A percentile compares a stretch with the other conserved stretches of the same genome.
phyloP scores from a whole-genome alignment of 1,140 invertebrate genomes.

The Formica exsecta region DNA sequence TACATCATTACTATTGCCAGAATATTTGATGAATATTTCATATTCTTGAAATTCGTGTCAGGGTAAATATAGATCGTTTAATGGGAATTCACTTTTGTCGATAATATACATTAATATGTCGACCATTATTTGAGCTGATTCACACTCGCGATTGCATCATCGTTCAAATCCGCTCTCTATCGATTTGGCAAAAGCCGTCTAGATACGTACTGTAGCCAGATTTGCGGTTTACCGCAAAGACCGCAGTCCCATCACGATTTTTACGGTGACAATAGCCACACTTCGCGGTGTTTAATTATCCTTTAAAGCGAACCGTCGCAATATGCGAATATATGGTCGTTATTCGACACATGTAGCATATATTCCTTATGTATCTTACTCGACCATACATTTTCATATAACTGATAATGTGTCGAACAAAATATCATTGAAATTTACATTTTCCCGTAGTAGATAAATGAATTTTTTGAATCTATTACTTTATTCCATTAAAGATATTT shows the following conservation, averaged over 20 bases:
- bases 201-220: constrained; percentile 69
- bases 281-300: constrained; percentile 73
- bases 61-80: constrained; percentile 55
- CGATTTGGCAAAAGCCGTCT: constrained; percentile 70
- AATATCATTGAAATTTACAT: constrained; percentile 14
- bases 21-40: constrained; percentile 36
- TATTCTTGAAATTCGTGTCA: constrained; percentile 38
- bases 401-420: neutral
- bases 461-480: neutral
- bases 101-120: constrained; percentile 58
- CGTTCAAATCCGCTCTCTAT: constrained; percentile 67
- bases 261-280: constrained; percentile 68
- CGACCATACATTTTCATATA: neutral
- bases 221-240: constrained; percentile 71
- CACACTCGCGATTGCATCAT: constrained; percentile 56
- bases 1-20: neutral
- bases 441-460: neutral
- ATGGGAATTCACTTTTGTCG: constrained; percentile 44
- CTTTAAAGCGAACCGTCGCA: constrained; percentile 65
- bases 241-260: constrained; percentile 75
- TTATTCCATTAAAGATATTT: neutral
- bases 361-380: constrained; percentile 17
- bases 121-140: constrained; percentile 65
- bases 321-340: constrained; percentile 50
- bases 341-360: constrained; percentile 9